phyloP scores from a whole-genome alignment of 2,797 vertebrate genomes.

The Peromyscus aztecus region DNA sequence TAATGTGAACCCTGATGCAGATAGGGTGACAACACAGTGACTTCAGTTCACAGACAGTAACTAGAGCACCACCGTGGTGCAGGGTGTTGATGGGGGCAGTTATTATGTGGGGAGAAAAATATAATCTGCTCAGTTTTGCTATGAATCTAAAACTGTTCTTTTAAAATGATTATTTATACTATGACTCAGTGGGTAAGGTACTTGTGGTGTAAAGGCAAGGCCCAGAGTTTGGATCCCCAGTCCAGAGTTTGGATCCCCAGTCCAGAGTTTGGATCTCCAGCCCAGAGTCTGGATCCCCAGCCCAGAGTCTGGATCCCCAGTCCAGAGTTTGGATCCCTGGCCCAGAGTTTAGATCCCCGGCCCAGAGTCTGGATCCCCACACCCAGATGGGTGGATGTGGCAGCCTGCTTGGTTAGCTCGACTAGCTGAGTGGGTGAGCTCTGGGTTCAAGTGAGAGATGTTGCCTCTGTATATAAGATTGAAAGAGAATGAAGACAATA shows the following conservation, averaged over 20 bases:
- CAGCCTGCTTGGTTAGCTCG: too few relatives aligned
- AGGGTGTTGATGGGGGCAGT: neutral
- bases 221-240: neutral
- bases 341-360: neutral
- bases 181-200: neutral
- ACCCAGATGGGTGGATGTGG: neutral
- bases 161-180: neutral
- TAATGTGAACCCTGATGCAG: neutral
- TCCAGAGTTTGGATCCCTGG: too few relatives aligned
- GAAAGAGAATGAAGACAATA: neutral
- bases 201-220: neutral
- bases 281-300: too few relatives aligned
- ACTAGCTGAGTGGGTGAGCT: neutral
- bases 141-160: conserved; percentile 17
- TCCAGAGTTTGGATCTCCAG: too few relatives aligned
- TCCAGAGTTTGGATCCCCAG: too few relatives aligned
- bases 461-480: neutral
- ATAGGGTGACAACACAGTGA: neutral
- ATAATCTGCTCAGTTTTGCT: neutral
- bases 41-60: neutral
- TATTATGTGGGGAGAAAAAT: neutral
- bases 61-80: neutral
- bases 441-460: neutral
- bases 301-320: too few relatives aligned
- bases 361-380: neutral